phyloP scores from a whole-genome alignment of 2,888 invertebrate species.

The Cheilosia pagana region DNA sequence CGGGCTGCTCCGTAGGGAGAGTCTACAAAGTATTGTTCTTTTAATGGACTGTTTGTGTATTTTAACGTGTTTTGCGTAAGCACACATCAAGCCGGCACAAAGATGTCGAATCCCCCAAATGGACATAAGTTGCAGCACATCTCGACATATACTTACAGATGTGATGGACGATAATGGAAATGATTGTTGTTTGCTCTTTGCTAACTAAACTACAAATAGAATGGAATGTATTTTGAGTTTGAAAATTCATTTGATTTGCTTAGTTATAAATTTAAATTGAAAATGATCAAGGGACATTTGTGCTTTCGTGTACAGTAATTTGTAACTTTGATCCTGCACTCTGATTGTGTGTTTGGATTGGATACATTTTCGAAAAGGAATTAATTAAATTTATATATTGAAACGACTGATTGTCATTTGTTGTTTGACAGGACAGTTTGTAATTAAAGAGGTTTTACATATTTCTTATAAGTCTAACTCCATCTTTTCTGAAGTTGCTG shows the following conservation, averaged over 20 bases:
- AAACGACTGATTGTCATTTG: neutral
- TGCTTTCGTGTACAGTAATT: neutral
- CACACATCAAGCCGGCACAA: neutral
- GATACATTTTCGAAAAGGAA: neutral
- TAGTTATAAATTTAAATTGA: constrained; percentile 30
- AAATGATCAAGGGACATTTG: constrained; percentile 9
- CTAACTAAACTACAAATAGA: constrained; percentile 33
- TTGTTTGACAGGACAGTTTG: too few relatives aligned
- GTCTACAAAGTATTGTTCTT: constrained; percentile 47
- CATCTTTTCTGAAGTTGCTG: too few relatives aligned
- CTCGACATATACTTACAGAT: constrained; percentile 24
- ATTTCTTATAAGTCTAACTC: too few relatives aligned
- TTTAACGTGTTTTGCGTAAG: constrained; percentile 50
- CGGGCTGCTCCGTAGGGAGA: constrained; percentile 13
- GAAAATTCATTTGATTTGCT: constrained; percentile 5
- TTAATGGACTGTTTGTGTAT: constrained; percentile 64
- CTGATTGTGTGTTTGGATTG: neutral
- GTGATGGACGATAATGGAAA: constrained; percentile 38
- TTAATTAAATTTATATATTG: neutral
- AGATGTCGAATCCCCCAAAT: constrained; percentile 1
- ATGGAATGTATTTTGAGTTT: constrained; percentile 14
- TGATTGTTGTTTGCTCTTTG: constrained; percentile 49
- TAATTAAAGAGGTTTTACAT: too few relatives aligned
- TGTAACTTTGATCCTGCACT: neutral
- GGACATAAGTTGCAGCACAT: constrained; percentile 53